A percentile compares a stretch with the other conserved stretches of the same genome.
These are phyloP conservation scores for Agapetus fuscipes DNA, from an alignment of 2,888 invertebrate genomes.

Conservation along the genomic window DNA sequence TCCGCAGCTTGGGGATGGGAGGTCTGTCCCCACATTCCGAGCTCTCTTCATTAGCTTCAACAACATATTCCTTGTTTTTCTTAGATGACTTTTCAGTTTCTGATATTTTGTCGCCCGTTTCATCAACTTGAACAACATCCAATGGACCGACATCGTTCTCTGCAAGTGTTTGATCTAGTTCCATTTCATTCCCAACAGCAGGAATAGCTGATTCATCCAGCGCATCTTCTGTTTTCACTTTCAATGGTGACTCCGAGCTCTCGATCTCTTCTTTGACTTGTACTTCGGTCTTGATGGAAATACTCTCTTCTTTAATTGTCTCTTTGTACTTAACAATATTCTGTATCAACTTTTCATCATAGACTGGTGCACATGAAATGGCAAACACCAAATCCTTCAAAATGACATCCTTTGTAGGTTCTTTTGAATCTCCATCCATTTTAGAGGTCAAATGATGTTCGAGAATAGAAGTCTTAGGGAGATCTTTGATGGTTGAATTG, in stretches of 20 bases:
- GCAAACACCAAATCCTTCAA: constrained; percentile 52
- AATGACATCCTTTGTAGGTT: constrained; percentile 43
- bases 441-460: constrained; percentile 59
- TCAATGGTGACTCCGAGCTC: constrained; percentile 26
- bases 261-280: constrained; percentile 21
- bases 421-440: constrained; percentile 30
- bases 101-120: constrained; percentile 30
- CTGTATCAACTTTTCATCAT: constrained; percentile 44
- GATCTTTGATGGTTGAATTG: constrained; percentile 34
- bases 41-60: constrained; percentile 24
- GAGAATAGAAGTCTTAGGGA: constrained; percentile 55
- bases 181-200: constrained; percentile 44
- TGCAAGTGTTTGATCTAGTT: constrained; percentile 29
- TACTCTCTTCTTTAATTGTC: constrained; percentile 32
- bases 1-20: constrained; percentile 43
- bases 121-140: constrained; percentile 22
- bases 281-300: constrained; percentile 26
- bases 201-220: constrained; percentile 44
- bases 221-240: constrained; percentile 44
- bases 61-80: constrained; percentile 17
- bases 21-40: constrained; percentile 28
- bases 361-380: constrained; percentile 51
- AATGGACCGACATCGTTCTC: constrained; percentile 17
- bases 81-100: constrained; percentile 24
- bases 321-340: constrained; percentile 36